These are phyloP conservation scores for Palythoa grandiflora DNA, from an alignment of 92 coral and sea anemone genomes.

Conservation along the genomic window DNA sequence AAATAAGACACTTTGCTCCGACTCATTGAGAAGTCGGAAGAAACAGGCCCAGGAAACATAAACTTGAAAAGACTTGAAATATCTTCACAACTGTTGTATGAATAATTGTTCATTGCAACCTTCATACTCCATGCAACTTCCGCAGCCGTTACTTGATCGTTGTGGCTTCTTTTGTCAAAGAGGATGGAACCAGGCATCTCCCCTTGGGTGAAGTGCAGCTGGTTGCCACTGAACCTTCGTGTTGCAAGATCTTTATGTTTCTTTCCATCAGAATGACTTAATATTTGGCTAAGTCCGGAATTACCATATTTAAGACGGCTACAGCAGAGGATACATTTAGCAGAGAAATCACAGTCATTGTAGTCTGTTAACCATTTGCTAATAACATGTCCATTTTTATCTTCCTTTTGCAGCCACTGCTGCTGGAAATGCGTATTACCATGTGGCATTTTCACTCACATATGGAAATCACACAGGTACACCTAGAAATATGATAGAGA, in stretches of 20 bases:
- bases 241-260: constrained; percentile 45
- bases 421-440: too few species aligned
- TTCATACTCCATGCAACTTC: constrained; percentile 22
- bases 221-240: constrained; percentile 48
- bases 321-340: too few species aligned
- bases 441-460: too few species aligned
- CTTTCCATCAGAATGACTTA: constrained; percentile 33
- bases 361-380: constrained; percentile 36
- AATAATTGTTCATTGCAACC: constrained; percentile 35
- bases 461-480: background rate
- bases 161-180: constrained; percentile 25
- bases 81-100: constrained; percentile 39
- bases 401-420: background rate
- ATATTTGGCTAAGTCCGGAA: too few species aligned
- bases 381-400: constrained; percentile 28
- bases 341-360: too few species aligned
- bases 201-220: constrained; percentile 31
- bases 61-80: constrained; percentile 22
- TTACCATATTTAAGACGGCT: too few species aligned
- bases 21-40: constrained; percentile 45
- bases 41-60: constrained; percentile 43
- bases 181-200: constrained; percentile 16
- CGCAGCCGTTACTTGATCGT: constrained; percentile 8
- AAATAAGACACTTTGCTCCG: constrained; percentile 33
- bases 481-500: background rate